Conservation (phyloP, 2,113 vertebrate species). For the Laterallus jamaicensis region DNA sequence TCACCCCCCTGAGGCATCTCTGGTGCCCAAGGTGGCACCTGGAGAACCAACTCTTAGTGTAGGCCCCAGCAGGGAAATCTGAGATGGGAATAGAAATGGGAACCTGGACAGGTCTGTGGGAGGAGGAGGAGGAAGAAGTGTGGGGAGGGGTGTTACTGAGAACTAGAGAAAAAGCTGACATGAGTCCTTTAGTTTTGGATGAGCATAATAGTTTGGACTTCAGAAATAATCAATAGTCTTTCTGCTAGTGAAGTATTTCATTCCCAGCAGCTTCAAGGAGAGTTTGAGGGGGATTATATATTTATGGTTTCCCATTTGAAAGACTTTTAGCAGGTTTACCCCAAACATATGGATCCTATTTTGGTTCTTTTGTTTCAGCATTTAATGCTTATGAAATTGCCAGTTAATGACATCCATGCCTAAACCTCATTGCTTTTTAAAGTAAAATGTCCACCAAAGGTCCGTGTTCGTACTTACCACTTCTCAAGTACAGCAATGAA, state of each 20-base stretch:
- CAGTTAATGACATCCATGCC: constrained; percentile 69
- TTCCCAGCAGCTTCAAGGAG: not conserved
- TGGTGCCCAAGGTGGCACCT: not conserved
- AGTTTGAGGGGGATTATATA: constrained; percentile 25
- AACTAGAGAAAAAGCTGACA: not conserved
- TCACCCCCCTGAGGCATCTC: rapidly evolving
- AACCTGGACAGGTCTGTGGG: not conserved
- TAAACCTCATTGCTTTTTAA: constrained; percentile 33
- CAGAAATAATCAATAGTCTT: not conserved
- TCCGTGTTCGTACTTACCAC: not conserved
- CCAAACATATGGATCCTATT: constrained; percentile 58
- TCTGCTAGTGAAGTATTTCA: not conserved
- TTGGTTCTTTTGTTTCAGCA: constrained; percentile 61
- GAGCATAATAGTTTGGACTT: not conserved
- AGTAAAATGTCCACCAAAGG: not conserved
- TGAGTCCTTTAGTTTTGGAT: not conserved
- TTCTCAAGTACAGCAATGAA: constrained; percentile 21
- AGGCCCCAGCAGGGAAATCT: not conserved
- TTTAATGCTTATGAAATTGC: constrained; percentile 67
- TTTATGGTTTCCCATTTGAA: constrained; percentile 54
- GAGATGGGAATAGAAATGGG: not conserved
- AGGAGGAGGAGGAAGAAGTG: not conserved
- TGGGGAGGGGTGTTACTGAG: too few relatives aligned
- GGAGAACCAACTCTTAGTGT: not conserved
- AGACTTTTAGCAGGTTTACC: constrained; percentile 64